Evolutionary conservation across 2,888 invertebrate genomes (phyloP), one percentile per base, ranked within the genome.

Genomic region (Aphodius sticticus): DNA sequence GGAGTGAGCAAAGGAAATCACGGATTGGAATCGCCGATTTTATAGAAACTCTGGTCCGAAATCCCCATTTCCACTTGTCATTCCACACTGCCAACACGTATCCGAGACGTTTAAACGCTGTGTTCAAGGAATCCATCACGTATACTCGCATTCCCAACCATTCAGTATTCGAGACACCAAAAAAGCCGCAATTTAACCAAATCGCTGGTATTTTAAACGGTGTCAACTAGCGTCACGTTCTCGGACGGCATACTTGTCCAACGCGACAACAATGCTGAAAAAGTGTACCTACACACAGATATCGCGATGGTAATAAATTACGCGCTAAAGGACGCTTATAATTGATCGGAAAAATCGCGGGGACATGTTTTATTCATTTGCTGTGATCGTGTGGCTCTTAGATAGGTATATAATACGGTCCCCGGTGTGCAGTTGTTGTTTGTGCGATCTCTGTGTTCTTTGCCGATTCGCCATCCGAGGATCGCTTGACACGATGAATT

Each of bases 321-420:
- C 74, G 35, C 74, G 74, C 4, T 74, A 74, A 74, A 74, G 74
- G 74, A 36, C 74, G 74, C 74, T 16, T 74, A 74, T 74, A 74
- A 74, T 74, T 74, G 74, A 74, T 74, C 74, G 74, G 74, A 37
- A 74, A 72, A 74, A 74, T 74, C 36, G 35, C 74, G 36, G 37
- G 26, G 37, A 74, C 74, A 74, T 74, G 74, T 74, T 74, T 74
- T 74, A 74, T 74, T 74, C 74, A 74, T 74, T 74, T 35, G 74
- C 36, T 6, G 26, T 15, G 74, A 74, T 74, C 37, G 74, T 74
- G 74, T 74, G 53, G 9, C 53, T 7, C 53, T 53, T 5, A 53
- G 6, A 12, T 53, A 53, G 53, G 53, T 2, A 53, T 53, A 53
- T 53, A 7, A 53, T 7, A 53, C 53, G 12, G 53, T 53, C 53